Evolutionary conservation across 2,797 vertebrate species (phyloP).

Genomic region (Lagocephalus sceleratus): DNA sequence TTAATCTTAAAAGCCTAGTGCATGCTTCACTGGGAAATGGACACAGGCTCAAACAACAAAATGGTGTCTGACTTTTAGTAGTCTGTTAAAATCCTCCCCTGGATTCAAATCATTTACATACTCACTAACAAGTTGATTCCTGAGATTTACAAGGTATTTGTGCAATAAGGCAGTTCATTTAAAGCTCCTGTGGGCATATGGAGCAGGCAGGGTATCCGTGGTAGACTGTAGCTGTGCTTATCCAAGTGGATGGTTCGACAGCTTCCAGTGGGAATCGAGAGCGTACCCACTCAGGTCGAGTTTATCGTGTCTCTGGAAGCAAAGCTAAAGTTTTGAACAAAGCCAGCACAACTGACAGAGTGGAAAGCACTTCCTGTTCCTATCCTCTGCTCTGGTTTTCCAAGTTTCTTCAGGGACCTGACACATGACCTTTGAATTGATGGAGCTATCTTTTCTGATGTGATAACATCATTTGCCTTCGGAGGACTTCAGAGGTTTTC

Average conservation of each 20-base stretch:
- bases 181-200: constrained; percentile 6
- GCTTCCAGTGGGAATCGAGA: not conserved
- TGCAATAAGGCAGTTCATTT: constrained; percentile 14
- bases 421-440: constrained; percentile 24
- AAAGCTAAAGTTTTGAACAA: constrained; percentile 5
- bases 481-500: constrained; percentile 2
- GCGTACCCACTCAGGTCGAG: not conserved
- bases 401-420: constrained; percentile 7
- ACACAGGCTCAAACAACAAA: constrained; percentile 34
- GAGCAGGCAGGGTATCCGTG: constrained; percentile 4
- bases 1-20: constrained; percentile 58
- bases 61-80: constrained; percentile 53
- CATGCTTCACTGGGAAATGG: constrained; percentile 32
- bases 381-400: constrained; percentile 16
- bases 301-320: constrained; percentile 6
- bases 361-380: constrained; percentile 20
- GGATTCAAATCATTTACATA: constrained; percentile 29
- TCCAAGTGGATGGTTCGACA: constrained; percentile 3
- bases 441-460: constrained; percentile 12
- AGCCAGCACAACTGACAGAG: constrained; percentile 8
- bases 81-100: constrained; percentile 41
- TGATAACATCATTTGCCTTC: constrained; percentile 14
- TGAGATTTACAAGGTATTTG: constrained; percentile 25
- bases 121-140: constrained; percentile 28
- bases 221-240: constrained; percentile 5